phyloP scores from a whole-genome alignment of 2,797 vertebrate genomes.

The Carapus acus region DNA sequence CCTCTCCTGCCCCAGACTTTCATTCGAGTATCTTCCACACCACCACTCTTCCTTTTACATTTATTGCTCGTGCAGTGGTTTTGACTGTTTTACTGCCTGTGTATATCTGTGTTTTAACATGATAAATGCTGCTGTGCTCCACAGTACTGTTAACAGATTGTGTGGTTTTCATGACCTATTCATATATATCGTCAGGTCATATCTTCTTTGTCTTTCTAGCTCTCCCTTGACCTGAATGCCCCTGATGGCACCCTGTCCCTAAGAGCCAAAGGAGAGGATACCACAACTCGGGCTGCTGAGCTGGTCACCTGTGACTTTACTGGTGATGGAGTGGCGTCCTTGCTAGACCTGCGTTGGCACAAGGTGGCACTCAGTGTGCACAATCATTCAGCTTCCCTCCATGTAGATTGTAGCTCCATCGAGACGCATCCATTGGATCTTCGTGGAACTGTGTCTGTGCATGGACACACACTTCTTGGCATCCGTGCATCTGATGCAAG shows the following conservation, averaged over 20 bases:
- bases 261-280: conserved; percentile 58
- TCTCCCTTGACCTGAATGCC: conserved; percentile 84
- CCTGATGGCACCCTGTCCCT: conserved; percentile 80
- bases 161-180: conserved; percentile 13
- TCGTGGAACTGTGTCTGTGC: conserved; percentile 41
- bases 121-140: conserved; percentile 35
- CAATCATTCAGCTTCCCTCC: conserved; percentile 69
- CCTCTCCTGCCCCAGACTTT: conserved; percentile 6
- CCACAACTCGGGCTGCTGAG: conserved; percentile 29
- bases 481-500: conserved; percentile 74
- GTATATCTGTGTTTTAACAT: conserved; percentile 47
- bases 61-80: conserved; percentile 65
- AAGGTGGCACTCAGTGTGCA: conserved; percentile 83
- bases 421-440: conserved; percentile 80
- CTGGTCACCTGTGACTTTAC: conserved; percentile 71
- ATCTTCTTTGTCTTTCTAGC: conserved; percentile 56
- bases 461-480: conserved; percentile 81
- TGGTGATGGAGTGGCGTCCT: conserved; percentile 75
- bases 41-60: conserved; percentile 50
- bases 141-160: conserved; percentile 30
- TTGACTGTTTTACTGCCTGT: conserved; percentile 30
- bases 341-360: conserved; percentile 88
- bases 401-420: conserved; percentile 84
- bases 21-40: conserved; percentile 40
- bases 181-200: neutral